These are phyloP conservation scores for Eristalis intricaria DNA, from an alignment of 2,888 invertebrate species.

Conservation along the genomic window DNA sequence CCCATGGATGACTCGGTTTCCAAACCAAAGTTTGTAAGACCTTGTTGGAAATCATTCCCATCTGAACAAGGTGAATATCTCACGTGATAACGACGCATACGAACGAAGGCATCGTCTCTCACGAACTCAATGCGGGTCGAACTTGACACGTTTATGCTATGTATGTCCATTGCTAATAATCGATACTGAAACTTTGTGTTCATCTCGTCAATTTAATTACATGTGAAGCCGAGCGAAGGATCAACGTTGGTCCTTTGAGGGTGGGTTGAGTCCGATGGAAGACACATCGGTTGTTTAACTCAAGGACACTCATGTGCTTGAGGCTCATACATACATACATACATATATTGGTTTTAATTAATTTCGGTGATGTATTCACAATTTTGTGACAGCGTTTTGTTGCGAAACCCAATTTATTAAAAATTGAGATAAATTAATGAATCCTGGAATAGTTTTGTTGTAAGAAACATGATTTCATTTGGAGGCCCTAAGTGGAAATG, in stretches of 20 bases:
- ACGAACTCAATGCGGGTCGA: neutral
- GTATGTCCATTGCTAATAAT: constrained; percentile 18
- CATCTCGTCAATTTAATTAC: constrained; percentile 19
- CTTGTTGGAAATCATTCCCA: no score
- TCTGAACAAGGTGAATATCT: neutral
- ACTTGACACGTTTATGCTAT: neutral
- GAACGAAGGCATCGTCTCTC: neutral
- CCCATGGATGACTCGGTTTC: no score
- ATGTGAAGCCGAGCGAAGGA: neutral
- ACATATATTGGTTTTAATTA: constrained; percentile 13
- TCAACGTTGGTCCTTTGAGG: neutral
- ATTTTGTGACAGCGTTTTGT: neutral
- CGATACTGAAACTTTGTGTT: constrained; percentile 4
- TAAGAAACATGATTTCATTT: neutral
- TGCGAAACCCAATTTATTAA: neutral
- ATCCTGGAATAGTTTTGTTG: neutral
- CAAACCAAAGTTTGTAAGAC: no score
- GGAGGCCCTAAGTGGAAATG: neutral
- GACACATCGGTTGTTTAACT: neutral
- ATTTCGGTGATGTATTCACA: neutral
- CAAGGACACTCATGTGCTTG: neutral
- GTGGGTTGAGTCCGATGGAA: neutral
- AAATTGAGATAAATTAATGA: neutral
- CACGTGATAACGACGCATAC: neutral
- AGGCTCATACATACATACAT: neutral